A percentile compares a stretch with the other conserved stretches of the same genome.
Conservation (phyloP, 2,113 vertebrate genomes). For the Cyanoliseus patagonus region DNA sequence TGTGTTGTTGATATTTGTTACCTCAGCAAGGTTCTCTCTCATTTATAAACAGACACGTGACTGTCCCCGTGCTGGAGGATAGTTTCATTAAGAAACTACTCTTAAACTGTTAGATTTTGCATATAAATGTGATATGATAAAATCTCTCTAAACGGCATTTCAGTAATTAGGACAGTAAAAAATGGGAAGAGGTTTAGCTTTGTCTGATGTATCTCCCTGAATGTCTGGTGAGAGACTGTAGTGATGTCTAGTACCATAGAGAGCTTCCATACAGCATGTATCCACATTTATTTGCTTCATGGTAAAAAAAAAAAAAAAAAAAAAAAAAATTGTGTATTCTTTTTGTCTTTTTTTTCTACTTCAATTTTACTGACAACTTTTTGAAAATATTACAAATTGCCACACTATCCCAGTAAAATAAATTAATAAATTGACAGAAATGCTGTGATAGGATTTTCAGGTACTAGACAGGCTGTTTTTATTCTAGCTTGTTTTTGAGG, state of each 20-base stretch:
- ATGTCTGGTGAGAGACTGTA: not conserved
- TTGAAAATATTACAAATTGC: not conserved
- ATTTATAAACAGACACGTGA: not conserved
- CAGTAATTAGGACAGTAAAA: not conserved
- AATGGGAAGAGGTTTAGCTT: not conserved
- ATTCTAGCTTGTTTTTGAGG: not conserved
- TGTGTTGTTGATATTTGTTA: not conserved
- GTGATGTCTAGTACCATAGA: not conserved
- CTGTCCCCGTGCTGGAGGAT: not conserved
- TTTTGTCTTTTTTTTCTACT: not conserved
- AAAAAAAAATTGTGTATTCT: not conserved
- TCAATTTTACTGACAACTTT: not conserved
- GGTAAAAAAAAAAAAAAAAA: not conserved
- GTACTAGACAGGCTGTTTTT: not conserved
- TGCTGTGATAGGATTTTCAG: not conserved
- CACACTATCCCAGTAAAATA: not conserved
- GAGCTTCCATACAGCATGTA: not conserved
- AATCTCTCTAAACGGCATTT: not conserved
- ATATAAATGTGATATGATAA: not conserved
- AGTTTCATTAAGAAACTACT: not conserved
- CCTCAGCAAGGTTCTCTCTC: not conserved
- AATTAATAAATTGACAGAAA: not conserved
- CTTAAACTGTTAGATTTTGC: not conserved
- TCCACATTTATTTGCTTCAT: accelerated
- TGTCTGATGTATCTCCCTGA: not conserved